Evolutionary conservation across 2,113 vertebrate species (phyloP).

Genomic region (Hyaena hyaena): DNA sequence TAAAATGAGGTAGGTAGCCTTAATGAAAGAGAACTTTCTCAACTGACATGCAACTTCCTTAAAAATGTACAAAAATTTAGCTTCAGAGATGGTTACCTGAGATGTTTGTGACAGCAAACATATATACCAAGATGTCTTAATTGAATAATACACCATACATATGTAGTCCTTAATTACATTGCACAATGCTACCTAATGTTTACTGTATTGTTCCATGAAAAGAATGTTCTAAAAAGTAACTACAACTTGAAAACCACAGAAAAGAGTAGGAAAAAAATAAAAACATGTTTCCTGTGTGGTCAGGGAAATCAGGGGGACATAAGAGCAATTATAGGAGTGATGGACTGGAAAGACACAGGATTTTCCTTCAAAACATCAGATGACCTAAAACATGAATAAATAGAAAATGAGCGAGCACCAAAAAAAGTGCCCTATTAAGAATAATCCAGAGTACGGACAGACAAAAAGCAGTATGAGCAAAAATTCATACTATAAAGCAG

Average conservation of each 20-base stretch:
- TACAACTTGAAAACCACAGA: background rate
- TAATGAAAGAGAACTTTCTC: background rate
- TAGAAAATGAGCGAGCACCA: background rate
- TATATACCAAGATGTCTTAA: background rate
- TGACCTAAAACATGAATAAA: background rate
- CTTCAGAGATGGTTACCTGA: background rate
- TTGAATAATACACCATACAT: background rate
- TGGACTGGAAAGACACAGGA: background rate
- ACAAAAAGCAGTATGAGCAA: background rate
- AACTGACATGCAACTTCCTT: background rate
- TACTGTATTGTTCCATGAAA: background rate
- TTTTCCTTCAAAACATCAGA: background rate
- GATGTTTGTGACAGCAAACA: background rate
- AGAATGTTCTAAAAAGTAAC: background rate
- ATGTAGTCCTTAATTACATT: background rate
- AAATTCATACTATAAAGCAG: background rate
- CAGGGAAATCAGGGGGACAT: background rate
- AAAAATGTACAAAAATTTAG: background rate
- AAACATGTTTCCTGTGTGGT: background rate
- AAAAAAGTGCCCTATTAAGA: background rate
- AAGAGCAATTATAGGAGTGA: background rate
- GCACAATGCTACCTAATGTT: background rate
- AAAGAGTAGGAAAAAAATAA: background rate
- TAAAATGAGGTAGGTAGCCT: background rate
- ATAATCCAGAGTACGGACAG: background rate